Percentiles rank a stretch among this genome's conserved stretches.
These are phyloP conservation scores for Climacteris rufus DNA, from an alignment of 2,113 vertebrate species.

Conservation along the genomic window DNA sequence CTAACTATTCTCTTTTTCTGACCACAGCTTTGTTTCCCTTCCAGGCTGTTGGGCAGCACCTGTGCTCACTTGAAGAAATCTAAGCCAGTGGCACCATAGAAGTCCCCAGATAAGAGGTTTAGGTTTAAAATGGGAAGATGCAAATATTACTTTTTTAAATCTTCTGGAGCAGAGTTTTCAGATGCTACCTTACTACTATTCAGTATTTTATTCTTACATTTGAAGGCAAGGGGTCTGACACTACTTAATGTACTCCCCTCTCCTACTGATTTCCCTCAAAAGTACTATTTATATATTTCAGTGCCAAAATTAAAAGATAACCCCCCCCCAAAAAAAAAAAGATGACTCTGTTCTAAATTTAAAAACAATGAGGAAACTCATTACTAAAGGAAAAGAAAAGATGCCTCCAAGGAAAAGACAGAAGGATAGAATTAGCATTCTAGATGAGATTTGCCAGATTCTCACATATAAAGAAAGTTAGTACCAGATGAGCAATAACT, in stretches of 20 bases:
- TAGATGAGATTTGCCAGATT: slow-evolving; percentile 10
- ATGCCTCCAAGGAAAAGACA: not conserved
- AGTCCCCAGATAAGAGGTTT: not conserved
- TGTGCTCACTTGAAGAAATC: not conserved
- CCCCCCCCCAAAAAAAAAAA: not conserved
- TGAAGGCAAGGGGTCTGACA: not conserved
- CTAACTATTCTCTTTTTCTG: not conserved
- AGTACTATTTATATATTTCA: not conserved
- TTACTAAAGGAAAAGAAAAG: not conserved
- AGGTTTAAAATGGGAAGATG: not conserved
- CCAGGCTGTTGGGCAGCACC: not conserved
- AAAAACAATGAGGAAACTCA: not conserved
- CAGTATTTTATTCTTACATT: not conserved
- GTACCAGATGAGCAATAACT: not conserved
- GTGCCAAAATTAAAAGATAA: not conserved
- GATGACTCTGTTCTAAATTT: not conserved
- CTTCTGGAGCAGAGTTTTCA: not conserved
- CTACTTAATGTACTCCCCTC: not conserved
- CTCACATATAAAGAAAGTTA: not conserved
- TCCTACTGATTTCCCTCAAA: not conserved
- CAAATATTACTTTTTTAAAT: not conserved
- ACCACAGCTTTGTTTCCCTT: not conserved
- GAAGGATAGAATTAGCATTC: not conserved
- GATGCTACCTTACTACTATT: not conserved
- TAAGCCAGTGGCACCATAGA: not conserved